These are phyloP conservation scores for Coenobita brevimanus DNA, from an alignment of 1,140 invertebrate species.

Conservation along the genomic window DNA sequence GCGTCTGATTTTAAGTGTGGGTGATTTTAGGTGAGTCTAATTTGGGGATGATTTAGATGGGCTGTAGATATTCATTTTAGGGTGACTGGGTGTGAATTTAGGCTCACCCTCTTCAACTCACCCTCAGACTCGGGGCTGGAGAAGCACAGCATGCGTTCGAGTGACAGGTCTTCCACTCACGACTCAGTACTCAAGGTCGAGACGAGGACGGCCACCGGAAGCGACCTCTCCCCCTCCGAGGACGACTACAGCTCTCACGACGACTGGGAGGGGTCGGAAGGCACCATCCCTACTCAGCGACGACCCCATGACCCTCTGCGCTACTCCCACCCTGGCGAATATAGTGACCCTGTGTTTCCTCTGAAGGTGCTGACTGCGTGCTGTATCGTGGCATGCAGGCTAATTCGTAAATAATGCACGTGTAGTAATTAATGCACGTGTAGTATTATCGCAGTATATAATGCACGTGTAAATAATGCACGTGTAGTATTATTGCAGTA, in stretches of 20 bases:
- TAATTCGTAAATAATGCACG: too few species aligned
- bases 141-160: constrained; percentile 87
- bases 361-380: constrained; percentile 16
- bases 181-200: constrained; percentile 93
- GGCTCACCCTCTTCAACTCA: too few species aligned
- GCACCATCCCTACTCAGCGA: constrained; percentile 73
- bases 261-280: constrained; percentile 76
- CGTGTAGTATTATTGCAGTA: too few species aligned
- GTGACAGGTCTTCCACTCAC: constrained; percentile 86
- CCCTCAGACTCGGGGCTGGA: constrained; percentile 77
- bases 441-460: too few species aligned
- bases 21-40: too few species aligned
- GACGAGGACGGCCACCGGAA: constrained; percentile 79
- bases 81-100: too few species aligned
- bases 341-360: constrained; percentile 75
- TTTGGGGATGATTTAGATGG: too few species aligned
- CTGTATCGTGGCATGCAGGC: too few species aligned
- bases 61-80: too few species aligned
- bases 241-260: constrained; percentile 79
- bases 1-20: too few species aligned
- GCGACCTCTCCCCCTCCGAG: constrained; percentile 79
- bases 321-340: constrained; percentile 71
- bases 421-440: background rate
- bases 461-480: too few species aligned
- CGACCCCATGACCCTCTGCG: constrained; percentile 73